These are phyloP conservation scores for Euzetes globulus DNA, from an alignment of 2,888 invertebrate species.

Conservation along the genomic window DNA sequence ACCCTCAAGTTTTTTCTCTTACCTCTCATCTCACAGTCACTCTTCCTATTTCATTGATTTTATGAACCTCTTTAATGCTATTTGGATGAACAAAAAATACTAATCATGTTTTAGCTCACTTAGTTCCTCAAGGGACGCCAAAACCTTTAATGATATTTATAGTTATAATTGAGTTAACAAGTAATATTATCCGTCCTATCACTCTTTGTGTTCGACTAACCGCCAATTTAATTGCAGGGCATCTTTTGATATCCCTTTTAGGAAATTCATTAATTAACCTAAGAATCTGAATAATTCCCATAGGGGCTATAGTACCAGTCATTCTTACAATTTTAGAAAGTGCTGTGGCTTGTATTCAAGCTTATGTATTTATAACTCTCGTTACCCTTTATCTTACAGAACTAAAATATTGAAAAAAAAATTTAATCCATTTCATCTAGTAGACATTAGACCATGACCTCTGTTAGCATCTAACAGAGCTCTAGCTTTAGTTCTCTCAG, in stretches of 20 bases:
- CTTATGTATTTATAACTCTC: constrained; percentile 60
- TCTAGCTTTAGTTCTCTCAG: constrained; percentile 41
- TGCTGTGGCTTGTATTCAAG: constrained; percentile 59
- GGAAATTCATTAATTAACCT: constrained; percentile 46
- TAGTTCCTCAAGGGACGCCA: constrained; percentile 63
- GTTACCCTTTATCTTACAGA: constrained; percentile 61
- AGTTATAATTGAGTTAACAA: constrained; percentile 66
- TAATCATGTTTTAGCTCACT: constrained; percentile 59
- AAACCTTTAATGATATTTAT: constrained; percentile 60
- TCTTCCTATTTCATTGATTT: constrained; percentile 55
- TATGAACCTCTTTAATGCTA: constrained; percentile 61
- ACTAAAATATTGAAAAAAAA: constrained; percentile 44
- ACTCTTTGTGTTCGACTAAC: constrained; percentile 63
- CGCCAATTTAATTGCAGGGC: constrained; percentile 70
- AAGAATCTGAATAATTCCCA: too few relatives aligned
- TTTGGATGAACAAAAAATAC: constrained; percentile 59
- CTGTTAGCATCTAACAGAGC: constrained; percentile 41
- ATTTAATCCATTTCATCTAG: constrained; percentile 39
- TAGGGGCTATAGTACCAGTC: constrained; percentile 53
- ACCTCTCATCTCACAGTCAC: constrained; percentile 59
- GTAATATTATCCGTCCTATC: constrained; percentile 62
- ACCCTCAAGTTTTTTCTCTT: constrained; percentile 63
- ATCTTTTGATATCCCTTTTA: constrained; percentile 59
- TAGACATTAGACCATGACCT: constrained; percentile 44
- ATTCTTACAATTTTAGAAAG: constrained; percentile 55